A percentile compares a stretch with the other conserved stretches of the same genome.
These are phyloP conservation scores for Peromyscus eremicus DNA, from an alignment of 2,797 vertebrate species.

Conservation along the genomic window DNA sequence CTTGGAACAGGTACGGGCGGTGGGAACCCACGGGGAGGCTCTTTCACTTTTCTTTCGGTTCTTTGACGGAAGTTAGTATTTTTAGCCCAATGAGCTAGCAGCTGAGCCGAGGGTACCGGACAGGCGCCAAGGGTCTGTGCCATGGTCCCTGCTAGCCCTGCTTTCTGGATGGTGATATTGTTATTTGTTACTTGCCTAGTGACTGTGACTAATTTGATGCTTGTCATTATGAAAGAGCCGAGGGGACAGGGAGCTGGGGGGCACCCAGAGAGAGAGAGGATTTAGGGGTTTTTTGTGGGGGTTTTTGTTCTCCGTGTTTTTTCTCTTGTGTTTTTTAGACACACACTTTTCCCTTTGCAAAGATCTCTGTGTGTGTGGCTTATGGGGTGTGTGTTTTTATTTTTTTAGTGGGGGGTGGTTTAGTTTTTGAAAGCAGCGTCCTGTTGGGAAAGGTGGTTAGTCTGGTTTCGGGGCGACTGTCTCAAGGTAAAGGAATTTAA, in stretches of 20 bases:
- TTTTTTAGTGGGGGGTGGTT: slow-evolving; percentile 84
- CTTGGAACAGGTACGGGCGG: slow-evolving; percentile 75
- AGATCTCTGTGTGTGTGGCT: slow-evolving; percentile 74
- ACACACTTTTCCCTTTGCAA: slow-evolving; percentile 70
- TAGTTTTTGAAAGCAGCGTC: slow-evolving; percentile 85
- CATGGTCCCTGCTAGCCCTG: slow-evolving; percentile 48
- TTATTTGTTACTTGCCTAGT: slow-evolving; percentile 69
- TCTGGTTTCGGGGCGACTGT: slow-evolving; percentile 89
- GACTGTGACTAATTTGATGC: slow-evolving; percentile 80
- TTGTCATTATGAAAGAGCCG: slow-evolving; percentile 76
- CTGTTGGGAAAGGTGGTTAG: slow-evolving; percentile 88
- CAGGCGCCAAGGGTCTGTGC: slow-evolving; percentile 61
- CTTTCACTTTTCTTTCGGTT: slow-evolving; percentile 88
- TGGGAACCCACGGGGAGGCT: slow-evolving; percentile 71
- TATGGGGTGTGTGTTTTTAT: slow-evolving; percentile 83
- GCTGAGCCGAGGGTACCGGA: slow-evolving; percentile 67
- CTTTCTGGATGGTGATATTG: slow-evolving; percentile 69
- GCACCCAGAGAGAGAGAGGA: slow-evolving; percentile 75
- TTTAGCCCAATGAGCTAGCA: slow-evolving; percentile 75
- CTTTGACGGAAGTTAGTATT: slow-evolving; percentile 87
- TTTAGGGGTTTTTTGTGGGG: slow-evolving; percentile 82
- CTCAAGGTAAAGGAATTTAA: slow-evolving; percentile 92
- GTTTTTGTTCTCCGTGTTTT: slow-evolving; percentile 82
- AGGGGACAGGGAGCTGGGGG: slow-evolving; percentile 64
- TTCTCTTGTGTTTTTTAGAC: slow-evolving; percentile 66